Evolutionary conservation across 1,140 invertebrate species (phyloP).

Genomic region (Lasaia peninsularis): DNA sequence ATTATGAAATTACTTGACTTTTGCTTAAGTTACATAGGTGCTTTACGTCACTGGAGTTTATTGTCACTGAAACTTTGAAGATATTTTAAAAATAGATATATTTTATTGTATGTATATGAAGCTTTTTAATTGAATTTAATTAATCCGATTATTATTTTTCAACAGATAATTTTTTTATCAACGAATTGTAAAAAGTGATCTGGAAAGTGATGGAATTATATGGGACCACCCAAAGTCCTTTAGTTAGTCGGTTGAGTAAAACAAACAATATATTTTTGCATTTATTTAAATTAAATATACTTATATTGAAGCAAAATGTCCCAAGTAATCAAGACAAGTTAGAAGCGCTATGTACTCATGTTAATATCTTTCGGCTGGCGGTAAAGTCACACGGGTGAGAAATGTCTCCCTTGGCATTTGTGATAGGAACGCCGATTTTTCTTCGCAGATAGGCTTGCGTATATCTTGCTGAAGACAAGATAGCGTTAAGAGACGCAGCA

Average conservation of each 20-base stretch:
- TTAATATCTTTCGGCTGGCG: conserved; percentile 29
- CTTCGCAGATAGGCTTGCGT: conserved; percentile 35
- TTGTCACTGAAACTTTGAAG: background rate
- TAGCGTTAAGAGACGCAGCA: conserved; percentile 27
- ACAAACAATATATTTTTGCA: too few species aligned
- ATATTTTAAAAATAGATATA: background rate
- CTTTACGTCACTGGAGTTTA: background rate
- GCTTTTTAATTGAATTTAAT: too few species aligned
- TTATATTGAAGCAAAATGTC: too few species aligned
- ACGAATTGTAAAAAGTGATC: too few species aligned
- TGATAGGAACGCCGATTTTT: conserved; percentile 37
- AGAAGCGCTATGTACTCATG: conserved; percentile 13
- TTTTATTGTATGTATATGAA: too few species aligned
- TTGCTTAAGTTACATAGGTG: background rate
- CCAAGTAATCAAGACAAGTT: conserved; percentile 11
- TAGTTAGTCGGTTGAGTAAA: too few species aligned
- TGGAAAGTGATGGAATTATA: too few species aligned
- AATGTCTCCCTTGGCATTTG: conserved; percentile 33
- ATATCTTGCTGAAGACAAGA: conserved; percentile 29
- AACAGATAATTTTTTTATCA: too few species aligned
- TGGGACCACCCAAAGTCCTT: too few species aligned
- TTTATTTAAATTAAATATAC: too few species aligned
- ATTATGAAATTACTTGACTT: conserved; percentile 9
- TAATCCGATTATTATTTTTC: too few species aligned
- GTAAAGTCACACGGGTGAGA: conserved; percentile 28